These are phyloP conservation scores for Clangula hyemalis DNA, from an alignment of 2,797 vertebrate species.

Conservation along the genomic window DNA sequence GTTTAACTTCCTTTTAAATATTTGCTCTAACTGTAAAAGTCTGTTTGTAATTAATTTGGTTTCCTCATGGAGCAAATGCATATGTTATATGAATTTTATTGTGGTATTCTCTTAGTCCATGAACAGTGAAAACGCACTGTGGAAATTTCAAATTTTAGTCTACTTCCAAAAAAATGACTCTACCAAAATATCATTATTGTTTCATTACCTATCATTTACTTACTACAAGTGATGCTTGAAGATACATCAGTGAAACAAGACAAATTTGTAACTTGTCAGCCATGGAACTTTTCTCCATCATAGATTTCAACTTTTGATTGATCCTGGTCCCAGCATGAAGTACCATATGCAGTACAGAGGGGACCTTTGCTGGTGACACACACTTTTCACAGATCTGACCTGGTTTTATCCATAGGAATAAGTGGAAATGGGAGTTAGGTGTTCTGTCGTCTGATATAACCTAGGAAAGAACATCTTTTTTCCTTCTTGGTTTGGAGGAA, in stretches of 20 bases:
- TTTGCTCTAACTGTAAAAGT: background rate
- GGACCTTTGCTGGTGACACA: background rate
- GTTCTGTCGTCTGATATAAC: background rate
- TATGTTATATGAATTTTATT: background rate
- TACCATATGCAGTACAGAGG: accelerated
- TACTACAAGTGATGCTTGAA: background rate
- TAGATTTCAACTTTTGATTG: background rate
- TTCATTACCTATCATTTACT: background rate
- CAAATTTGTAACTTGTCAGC: background rate
- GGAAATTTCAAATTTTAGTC: background rate
- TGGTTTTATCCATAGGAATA: background rate
- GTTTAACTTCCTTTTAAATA: background rate
- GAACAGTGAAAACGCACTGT: background rate
- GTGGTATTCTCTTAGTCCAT: background rate
- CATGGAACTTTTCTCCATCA: background rate
- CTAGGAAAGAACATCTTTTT: background rate
- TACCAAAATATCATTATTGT: background rate
- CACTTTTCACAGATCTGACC: background rate
- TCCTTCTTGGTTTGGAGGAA: background rate
- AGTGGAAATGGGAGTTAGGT: background rate
- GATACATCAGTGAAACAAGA: background rate
- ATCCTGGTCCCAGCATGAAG: background rate
- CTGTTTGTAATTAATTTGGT: background rate
- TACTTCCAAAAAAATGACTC: background rate
- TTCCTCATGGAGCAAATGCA: background rate